phyloP scores from a whole-genome alignment of 2,113 vertebrate genomes.

The Halcyon senegalensis region DNA sequence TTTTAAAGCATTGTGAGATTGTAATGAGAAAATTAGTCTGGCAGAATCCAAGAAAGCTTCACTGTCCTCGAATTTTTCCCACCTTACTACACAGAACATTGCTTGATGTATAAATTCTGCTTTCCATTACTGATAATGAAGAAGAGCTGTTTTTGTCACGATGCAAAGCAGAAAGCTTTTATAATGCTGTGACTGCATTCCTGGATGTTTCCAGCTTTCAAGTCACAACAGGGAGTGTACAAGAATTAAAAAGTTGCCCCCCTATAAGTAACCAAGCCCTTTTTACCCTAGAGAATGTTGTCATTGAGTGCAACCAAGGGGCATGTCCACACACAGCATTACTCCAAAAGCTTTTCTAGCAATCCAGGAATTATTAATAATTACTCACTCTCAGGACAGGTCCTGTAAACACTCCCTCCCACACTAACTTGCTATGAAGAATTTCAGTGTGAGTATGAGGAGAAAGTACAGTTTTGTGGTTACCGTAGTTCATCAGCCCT shows the following conservation, averaged over 20 bases:
- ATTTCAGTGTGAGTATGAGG: conserved; percentile 20
- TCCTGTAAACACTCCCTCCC: conserved; percentile 42
- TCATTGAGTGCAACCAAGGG: not conserved
- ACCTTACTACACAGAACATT: not conserved
- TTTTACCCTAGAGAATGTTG: not conserved
- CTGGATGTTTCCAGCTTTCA: not conserved
- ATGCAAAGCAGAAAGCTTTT: not conserved
- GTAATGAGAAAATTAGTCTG: not conserved
- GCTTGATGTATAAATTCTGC: not conserved
- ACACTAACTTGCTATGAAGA: not conserved
- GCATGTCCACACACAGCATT: not conserved
- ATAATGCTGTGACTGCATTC: not conserved
- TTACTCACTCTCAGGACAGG: not conserved
- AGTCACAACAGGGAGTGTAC: not conserved
- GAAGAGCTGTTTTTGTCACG: not conserved
- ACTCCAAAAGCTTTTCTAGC: not conserved
- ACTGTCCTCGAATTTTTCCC: not conserved
- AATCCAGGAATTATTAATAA: conserved; percentile 23
- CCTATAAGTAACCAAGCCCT: not conserved
- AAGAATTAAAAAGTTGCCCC: not conserved
- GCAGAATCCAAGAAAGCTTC: not conserved
- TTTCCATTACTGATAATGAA: not conserved
- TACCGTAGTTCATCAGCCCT: conserved; percentile 12
- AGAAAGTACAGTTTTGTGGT: conserved; percentile 52
- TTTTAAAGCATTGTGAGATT: not conserved